Base-by-base conservation (phyloP, 2,888 invertebrate genomes). In the Andrena hattorfiana region DNA sequence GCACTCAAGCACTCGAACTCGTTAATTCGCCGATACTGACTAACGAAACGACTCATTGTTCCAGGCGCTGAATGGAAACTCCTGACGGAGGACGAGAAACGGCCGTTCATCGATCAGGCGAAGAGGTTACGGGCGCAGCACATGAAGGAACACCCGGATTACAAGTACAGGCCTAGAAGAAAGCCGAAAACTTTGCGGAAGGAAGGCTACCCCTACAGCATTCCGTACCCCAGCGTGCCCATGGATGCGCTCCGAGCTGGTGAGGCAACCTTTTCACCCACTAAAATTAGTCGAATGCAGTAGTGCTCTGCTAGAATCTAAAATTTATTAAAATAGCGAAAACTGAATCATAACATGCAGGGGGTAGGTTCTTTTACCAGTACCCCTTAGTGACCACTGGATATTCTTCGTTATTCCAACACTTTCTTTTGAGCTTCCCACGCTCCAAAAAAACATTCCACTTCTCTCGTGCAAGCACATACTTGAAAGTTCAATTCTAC, bases 41-140 rank as follows among this genome's bases (percentile, higher is more conserved):
- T 5, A 48, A 1, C 26, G 28, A 28, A 77, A 82, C 2, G 60
- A 59, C 51, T 13, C n/a, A 49, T 83, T 75, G 59, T 89, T 94
- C 10, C 94, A 97, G 97, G 99, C 88, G 98, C 98, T 16, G 98
- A 99, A 95, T 99, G 99, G 99, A 99, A 99, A 94, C 95, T 98
- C 71, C 95, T 99, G 62, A 97, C 97, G 2, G 99, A 99, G 95
- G 97, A 98, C 88, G 98, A 99, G 93, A 99, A 99, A 94, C 95
- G 99, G 92, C 99, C 99, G 32, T 99, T 99, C 95, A 99, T 99
- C 88, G 99, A 99, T 94, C 99, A 99, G 94, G 99, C 99, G 16
- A 99, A 99, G 94, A 96, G 99, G 84, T 96, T 99, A 89, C 95
- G 99, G 63, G 97, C 98, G 26, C 97, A 97, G 96, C 98, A 99